Conservation (phyloP, 2,888 invertebrate species). For the Harpalus rubripes region DNA sequence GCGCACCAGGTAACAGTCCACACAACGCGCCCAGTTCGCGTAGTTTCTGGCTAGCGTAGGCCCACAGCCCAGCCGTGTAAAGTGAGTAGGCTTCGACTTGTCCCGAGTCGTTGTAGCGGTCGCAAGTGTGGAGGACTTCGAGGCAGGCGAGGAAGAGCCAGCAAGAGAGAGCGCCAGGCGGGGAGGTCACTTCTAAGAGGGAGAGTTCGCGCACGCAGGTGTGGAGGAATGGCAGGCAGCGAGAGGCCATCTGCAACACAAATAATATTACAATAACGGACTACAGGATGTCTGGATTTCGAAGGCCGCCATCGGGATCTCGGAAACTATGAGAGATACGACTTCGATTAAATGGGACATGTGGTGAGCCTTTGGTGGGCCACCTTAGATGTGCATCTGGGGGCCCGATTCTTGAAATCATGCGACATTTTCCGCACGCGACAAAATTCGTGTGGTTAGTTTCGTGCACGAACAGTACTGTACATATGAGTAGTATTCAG, state of each 20-base stretch:
- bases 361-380: too few species aligned
- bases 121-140: constrained; percentile 90
- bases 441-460: too few species aligned
- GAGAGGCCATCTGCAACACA: constrained; percentile 86
- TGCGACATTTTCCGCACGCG: too few species aligned
- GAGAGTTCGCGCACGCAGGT: constrained; percentile 92
- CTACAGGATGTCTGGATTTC: too few species aligned
- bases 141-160: constrained; percentile 96
- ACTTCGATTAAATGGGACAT: too few species aligned
- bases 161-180: constrained; percentile 91
- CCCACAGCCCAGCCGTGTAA: constrained; percentile 92
- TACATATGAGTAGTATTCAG: too few species aligned
- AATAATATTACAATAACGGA: too few species aligned
- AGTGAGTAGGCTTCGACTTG: constrained; percentile 88
- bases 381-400: too few species aligned
- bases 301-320: too few species aligned
- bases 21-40: constrained; percentile 92
- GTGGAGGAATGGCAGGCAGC: constrained; percentile 94
- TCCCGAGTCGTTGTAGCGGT: constrained; percentile 80
- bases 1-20: constrained; percentile 91
- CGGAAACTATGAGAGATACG: too few species aligned
- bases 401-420: too few species aligned
- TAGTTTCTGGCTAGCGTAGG: constrained; percentile 88
- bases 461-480: too few species aligned
- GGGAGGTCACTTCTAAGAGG: constrained; percentile 88